A percentile compares a stretch with the other conserved stretches of the same genome.
Evolutionary conservation across 2,113 vertebrate species (phyloP).

Genomic region (Ammospiza nelsoni): DNA sequence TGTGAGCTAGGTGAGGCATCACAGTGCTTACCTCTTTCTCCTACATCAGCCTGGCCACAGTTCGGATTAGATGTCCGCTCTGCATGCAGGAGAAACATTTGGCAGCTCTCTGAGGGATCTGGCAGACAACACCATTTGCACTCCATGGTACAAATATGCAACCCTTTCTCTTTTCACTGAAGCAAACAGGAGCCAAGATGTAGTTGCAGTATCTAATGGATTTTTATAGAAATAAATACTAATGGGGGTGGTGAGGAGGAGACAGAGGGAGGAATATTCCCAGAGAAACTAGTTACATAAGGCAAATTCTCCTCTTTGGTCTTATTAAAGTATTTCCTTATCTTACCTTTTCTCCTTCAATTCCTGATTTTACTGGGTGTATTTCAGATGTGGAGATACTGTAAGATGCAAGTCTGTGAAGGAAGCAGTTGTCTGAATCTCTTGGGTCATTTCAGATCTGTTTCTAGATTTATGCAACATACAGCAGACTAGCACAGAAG

Average conservation of each 20-base stretch:
- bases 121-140: not conserved
- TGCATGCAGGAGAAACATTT: not conserved
- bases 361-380: not conserved
- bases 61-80: not conserved
- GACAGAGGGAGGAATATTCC: not conserved
- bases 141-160: not conserved
- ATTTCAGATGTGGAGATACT: not conserved
- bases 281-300: not conserved
- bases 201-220: not conserved
- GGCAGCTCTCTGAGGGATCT: not conserved
- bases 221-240: conserved; percentile 18
- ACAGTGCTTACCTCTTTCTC: not conserved
- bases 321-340: not conserved
- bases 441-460: not conserved
- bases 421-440: not conserved
- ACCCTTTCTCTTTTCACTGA: not conserved
- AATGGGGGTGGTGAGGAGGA: not conserved
- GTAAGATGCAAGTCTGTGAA: not conserved
- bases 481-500: not conserved
- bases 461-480: not conserved
- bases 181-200: not conserved
- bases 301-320: not conserved
- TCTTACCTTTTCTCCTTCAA: not conserved
- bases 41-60: not conserved
- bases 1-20: not conserved